Conservation (phyloP, 1,140 invertebrate species). For the Cyclargus thomasi region DNA sequence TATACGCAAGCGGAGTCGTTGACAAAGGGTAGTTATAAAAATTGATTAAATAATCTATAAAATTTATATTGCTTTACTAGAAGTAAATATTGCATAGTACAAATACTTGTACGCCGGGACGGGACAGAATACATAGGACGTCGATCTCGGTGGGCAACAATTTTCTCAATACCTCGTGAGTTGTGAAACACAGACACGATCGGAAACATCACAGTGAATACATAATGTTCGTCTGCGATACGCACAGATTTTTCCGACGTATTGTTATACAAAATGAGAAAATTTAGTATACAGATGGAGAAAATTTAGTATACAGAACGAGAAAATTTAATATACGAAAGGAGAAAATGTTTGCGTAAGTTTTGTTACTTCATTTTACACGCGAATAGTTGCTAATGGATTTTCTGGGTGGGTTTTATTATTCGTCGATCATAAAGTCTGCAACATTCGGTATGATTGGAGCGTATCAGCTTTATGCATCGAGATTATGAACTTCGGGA, state of each 20-base stretch:
- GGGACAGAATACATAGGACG: background rate
- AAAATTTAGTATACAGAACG: background rate
- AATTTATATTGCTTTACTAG: too few relatives aligned
- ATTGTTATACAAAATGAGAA: constrained; percentile 26
- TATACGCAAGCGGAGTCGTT: too few relatives aligned
- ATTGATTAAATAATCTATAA: too few relatives aligned
- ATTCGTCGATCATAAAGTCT: constrained; percentile 45
- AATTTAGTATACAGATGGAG: constrained; percentile 22
- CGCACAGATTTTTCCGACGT: constrained; percentile 47
- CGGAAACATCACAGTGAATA: constrained; percentile 34
- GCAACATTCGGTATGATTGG: constrained; percentile 54
- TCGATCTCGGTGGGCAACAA: background rate
- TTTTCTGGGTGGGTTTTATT: constrained; percentile 58
- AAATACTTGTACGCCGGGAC: background rate
- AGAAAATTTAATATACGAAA: constrained; percentile 4
- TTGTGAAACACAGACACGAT: constrained; percentile 14
- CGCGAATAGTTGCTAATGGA: constrained; percentile 60
- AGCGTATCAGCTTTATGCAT: constrained; percentile 45
- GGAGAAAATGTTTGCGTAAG: constrained; percentile 51
- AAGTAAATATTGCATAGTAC: too few relatives aligned
- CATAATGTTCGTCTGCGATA: constrained; percentile 41
- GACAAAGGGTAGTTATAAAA: too few relatives aligned
- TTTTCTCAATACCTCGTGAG: background rate
- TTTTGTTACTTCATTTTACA: constrained; percentile 54
- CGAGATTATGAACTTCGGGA: constrained; percentile 42